Conservation (phyloP, 2,113 vertebrate genomes). For the Ranitomeya imitator region DNA sequence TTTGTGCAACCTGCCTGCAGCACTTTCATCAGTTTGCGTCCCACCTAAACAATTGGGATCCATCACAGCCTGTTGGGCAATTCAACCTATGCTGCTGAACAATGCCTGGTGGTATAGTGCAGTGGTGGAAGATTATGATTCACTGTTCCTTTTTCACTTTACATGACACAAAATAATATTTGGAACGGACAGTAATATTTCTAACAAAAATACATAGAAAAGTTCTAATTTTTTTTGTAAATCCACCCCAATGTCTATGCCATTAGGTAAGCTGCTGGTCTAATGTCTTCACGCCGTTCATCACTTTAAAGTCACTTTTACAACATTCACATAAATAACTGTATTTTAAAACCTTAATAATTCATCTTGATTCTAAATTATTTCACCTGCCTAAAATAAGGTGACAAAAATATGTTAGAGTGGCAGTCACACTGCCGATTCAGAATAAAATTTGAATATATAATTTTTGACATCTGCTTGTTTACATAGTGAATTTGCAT, state of each 20-base stretch:
- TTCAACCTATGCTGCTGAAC: no score
- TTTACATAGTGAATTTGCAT: conserved; percentile 34
- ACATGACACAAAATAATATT: no score
- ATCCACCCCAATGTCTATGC: no score
- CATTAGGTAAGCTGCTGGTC: not conserved
- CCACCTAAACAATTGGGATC: no score
- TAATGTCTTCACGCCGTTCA: not conserved
- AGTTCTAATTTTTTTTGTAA: not conserved
- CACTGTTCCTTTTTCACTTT: no score
- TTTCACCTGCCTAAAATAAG: conserved; percentile 10
- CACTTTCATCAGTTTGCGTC: no score
- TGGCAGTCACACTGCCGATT: not conserved
- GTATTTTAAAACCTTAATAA: not conserved
- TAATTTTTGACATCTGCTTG: conserved; percentile 36
- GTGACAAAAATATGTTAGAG: not conserved
- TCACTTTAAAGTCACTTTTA: not conserved
- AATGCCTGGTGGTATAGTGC: no score
- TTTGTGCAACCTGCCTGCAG: no score
- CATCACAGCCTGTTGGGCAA: no score
- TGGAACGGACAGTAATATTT: no score
- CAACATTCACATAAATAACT: not conserved
- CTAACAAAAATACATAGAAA: no score
- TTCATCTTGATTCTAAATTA: not conserved
- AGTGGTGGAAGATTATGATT: no score
- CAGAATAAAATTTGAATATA: conserved; percentile 34